Evolutionary conservation across 2,113 vertebrate genomes (phyloP), one percentile per base, ranked within the genome.

Genomic region (Hippocampus barbouri): DNA sequence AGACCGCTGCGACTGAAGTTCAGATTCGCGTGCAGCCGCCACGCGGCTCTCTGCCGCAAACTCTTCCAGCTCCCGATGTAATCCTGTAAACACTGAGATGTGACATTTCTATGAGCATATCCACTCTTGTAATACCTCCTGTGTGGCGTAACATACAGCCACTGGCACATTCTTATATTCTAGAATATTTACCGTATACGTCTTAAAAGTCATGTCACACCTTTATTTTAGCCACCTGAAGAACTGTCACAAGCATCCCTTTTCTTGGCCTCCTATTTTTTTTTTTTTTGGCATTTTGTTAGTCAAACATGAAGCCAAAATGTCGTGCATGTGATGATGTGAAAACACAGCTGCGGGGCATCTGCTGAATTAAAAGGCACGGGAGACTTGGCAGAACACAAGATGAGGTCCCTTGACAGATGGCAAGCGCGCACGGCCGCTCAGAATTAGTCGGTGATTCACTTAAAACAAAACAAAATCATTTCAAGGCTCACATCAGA

Each of bases 181-280:
- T 74, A 69, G 84, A 86, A 86, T 82, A 87, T 90, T 90, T 89
- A 61, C 27, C 5, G 15, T 61, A 86, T 74, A 89, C 83, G 76
- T 83, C 79, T 75, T 89, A 49, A 83, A 79, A 85, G 69, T 74
- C 73, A 83, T 69, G 43, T 70, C 69, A 63, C 69, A 79, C 65
- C 68, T 82, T 82, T 20, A 79, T 87, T 79, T 80, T 71, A 70
- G 70, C 72, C 63, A 81, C 76, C 87, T 78, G 81, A 45, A 79
- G 82, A 76, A 85, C 66, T 60, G 75, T 81, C 78, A 80, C 78
- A 84, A 87, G 62, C 74, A 68, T 72, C 61, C 71, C 60, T 67
- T 45, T 1, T 16, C 74, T 85, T 76, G 63, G n/a, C 11, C 71
- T 79, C 38, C 69, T 27, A 66, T 62, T 69, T 59, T 23, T 27